phyloP scores from a whole-genome alignment of 1,140 invertebrate species.

The Psix sp. region DNA sequence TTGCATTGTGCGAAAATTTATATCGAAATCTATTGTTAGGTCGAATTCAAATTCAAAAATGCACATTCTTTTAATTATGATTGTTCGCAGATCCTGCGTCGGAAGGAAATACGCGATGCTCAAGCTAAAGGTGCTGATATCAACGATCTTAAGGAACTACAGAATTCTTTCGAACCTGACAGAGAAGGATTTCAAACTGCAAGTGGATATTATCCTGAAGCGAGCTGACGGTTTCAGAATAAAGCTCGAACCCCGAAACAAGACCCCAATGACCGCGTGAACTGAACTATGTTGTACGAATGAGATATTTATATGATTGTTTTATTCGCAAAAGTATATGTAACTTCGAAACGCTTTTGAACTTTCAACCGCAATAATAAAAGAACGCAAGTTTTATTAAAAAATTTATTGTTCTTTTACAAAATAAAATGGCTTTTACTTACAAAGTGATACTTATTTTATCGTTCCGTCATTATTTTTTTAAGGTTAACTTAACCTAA shows the following conservation, averaged over 20 bases:
- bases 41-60: not conserved
- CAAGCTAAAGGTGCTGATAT: constrained; percentile 81
- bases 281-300: not conserved
- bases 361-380: not conserved
- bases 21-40: not conserved
- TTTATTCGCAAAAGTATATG: constrained; percentile 9
- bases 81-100: constrained; percentile 76
- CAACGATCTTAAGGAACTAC: constrained; percentile 81
- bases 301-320: constrained; percentile 2
- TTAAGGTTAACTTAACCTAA: constrained; percentile 12
- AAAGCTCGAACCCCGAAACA: constrained; percentile 68
- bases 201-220: constrained; percentile 76
- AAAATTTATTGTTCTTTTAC: constrained; percentile 41
- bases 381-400: constrained; percentile 7
- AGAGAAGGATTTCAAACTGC: constrained; percentile 72
- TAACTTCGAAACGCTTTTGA: too few species aligned
- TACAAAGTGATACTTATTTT: constrained; percentile 6
- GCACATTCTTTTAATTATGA: constrained; percentile 10
- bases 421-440: constrained; percentile 20
- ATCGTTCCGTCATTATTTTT: constrained; percentile 1
- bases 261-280: not conserved
- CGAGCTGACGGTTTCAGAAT: constrained; percentile 75
- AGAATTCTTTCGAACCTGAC: constrained; percentile 72
- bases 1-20: constrained; percentile 20
- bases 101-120: constrained; percentile 84